Evolutionary conservation across 2,888 invertebrate species (phyloP).

Genomic region (Eupithecia inturbata): DNA sequence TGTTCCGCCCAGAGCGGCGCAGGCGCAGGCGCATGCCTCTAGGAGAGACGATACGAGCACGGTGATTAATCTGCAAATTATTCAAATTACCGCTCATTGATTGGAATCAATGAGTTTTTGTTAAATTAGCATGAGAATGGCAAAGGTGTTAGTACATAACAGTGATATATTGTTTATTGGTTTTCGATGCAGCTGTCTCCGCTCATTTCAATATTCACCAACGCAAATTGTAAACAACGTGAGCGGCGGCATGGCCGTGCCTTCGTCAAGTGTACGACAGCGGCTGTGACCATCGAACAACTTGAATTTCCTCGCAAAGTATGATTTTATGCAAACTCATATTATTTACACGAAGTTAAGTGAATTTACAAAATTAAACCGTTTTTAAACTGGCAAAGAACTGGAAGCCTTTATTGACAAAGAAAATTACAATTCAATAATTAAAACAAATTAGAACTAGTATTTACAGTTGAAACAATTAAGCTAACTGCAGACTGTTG

Average conservation of each 20-base stretch:
- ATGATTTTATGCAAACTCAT: constrained; percentile 18
- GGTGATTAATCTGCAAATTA: constrained; percentile 74
- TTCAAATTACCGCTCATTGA: constrained; percentile 67
- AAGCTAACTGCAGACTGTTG: no score
- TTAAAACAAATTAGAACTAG: no score
- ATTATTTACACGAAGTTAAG: constrained; percentile 10
- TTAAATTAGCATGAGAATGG: constrained; percentile 72
- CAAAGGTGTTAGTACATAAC: constrained; percentile 52
- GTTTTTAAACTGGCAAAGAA: no score
- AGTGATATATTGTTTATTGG: constrained; percentile 55
- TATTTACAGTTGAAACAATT: no score
- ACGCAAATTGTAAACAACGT: constrained; percentile 21
- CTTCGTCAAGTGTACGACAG: constrained; percentile 10
- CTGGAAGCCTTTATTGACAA: no score
- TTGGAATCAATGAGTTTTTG: constrained; percentile 67
- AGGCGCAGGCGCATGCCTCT: constrained; percentile 9
- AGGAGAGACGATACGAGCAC: constrained; percentile 54
- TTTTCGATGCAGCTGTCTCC: constrained; percentile 50
- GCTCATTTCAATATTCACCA: constrained; percentile 35
- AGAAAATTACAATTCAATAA: no score
- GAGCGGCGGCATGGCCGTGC: constrained; percentile 11
- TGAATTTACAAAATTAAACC: constrained; percentile 11
- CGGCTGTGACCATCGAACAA: constrained; percentile 13
- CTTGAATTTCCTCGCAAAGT: constrained; percentile 10
- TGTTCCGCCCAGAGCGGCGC: constrained; percentile 8